These are phyloP conservation scores for Danio kyathit DNA, from an alignment of 2,797 vertebrate genomes.

Conservation along the genomic window DNA sequence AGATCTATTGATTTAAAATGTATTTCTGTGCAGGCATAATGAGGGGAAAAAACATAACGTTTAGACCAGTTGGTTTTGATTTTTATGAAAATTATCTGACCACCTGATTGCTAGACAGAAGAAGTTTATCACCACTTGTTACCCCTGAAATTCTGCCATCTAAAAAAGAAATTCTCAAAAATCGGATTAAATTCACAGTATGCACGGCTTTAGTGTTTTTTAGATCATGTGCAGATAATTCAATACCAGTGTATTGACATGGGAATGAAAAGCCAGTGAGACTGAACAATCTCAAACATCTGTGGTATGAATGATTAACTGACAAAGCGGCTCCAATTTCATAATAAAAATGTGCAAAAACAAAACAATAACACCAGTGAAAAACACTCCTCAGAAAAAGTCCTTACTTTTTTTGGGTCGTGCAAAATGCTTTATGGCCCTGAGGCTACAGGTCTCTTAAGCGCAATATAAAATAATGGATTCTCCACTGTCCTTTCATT, in stretches of 20 bases:
- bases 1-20: too few species aligned
- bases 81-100: too few species aligned
- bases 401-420: constrained; percentile 20
- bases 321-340: constrained; percentile 60
- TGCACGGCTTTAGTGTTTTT: too few species aligned
- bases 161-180: too few species aligned
- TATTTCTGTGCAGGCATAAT: too few species aligned
- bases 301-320: constrained; percentile 65
- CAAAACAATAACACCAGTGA: constrained; percentile 50
- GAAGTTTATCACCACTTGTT: too few species aligned
- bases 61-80: too few species aligned
- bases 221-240: neutral
- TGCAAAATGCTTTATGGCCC: constrained; percentile 48
- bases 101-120: too few species aligned
- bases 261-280: constrained; percentile 36
- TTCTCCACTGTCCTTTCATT: constrained; percentile 56
- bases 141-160: too few species aligned
- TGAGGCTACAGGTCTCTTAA: constrained; percentile 48
- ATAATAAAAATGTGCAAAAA: constrained; percentile 55
- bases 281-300: constrained; percentile 55
- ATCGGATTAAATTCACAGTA: too few species aligned
- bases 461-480: constrained; percentile 60
- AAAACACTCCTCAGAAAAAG: constrained; percentile 43
- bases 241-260: constrained; percentile 59
- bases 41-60: too few species aligned